Evolutionary conservation across 2,797 vertebrate species (phyloP).

Genomic region (Danionella dracula): DNA sequence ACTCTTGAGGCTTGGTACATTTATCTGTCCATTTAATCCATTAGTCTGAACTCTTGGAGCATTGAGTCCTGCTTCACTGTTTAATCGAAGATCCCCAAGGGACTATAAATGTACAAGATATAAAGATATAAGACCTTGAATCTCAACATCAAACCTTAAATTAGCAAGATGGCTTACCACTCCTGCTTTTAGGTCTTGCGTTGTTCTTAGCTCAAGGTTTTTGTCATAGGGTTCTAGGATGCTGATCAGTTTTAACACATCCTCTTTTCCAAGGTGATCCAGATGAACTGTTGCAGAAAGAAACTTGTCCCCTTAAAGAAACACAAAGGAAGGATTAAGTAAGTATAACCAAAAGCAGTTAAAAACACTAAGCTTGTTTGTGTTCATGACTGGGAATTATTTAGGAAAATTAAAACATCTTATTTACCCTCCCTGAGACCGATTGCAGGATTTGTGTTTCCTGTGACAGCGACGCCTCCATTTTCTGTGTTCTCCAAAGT

Average conservation of each 20-base stretch:
- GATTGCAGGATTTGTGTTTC: slow-evolving; percentile 10
- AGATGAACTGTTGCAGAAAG: slow-evolving; percentile 70
- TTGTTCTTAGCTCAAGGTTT: slow-evolving; percentile 67
- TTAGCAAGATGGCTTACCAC: slow-evolving; percentile 40
- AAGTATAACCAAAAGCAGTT: too few species aligned
- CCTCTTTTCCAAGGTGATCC: slow-evolving; percentile 61
- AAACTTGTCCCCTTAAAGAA: slow-evolving; percentile 60
- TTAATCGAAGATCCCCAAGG: slow-evolving; percentile 30
- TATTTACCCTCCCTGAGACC: slow-evolving; percentile 17
- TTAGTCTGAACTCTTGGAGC: slow-evolving; percentile 45
- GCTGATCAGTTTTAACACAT: slow-evolving; percentile 62
- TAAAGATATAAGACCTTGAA: not conserved
- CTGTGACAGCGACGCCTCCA: slow-evolving; percentile 44
- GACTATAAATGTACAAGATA: slow-evolving; percentile 14
- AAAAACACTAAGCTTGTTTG: too few species aligned
- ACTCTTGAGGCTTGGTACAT: slow-evolving; percentile 40
- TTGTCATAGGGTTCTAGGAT: slow-evolving; percentile 65
- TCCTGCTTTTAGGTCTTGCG: slow-evolving; percentile 48
- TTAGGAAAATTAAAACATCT: not conserved
- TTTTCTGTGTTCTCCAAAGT: slow-evolving; percentile 47
- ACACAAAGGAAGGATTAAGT: too few species aligned
- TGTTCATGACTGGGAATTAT: too few species aligned
- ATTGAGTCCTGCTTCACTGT: slow-evolving; percentile 39
- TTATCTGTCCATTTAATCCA: slow-evolving; percentile 49
- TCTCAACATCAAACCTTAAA: slow-evolving; percentile 23